Conservation (phyloP, 2,113 vertebrate genomes). For the Eidolon helvum region DNA sequence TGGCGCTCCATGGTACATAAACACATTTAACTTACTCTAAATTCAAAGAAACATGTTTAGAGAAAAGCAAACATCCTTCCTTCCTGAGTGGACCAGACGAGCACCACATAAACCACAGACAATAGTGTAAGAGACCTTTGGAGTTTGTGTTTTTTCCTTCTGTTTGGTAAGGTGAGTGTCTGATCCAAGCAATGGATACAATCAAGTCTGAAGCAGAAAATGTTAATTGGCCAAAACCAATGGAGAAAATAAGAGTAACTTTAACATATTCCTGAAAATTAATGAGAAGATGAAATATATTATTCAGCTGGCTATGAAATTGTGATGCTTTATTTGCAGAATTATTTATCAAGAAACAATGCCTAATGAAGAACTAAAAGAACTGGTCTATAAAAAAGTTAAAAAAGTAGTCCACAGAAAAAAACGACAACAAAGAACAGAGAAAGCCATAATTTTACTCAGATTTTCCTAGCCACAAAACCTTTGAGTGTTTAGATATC, state of each 20-base stretch:
- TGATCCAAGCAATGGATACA: not conserved
- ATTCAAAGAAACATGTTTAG: not conserved
- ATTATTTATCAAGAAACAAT: conserved; percentile 17
- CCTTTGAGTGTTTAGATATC: not conserved
- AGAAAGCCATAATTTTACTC: not conserved
- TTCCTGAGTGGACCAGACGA: not conserved
- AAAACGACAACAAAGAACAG: not conserved
- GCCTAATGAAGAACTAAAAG: not conserved
- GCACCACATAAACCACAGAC: not conserved
- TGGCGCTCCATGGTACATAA: not conserved
- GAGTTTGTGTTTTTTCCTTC: not conserved
- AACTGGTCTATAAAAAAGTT: not conserved
- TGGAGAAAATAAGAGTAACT: not conserved
- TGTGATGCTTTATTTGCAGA: conserved; percentile 21
- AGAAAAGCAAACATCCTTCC: not conserved
- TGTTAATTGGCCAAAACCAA: not conserved
- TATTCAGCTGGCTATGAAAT: conserved; percentile 27
- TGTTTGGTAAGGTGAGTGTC: not conserved
- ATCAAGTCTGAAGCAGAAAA: not conserved
- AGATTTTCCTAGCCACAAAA: not conserved
- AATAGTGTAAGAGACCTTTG: not conserved
- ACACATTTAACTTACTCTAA: not conserved
- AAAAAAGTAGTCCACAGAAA: not conserved
- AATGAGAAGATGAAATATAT: conserved; percentile 26
- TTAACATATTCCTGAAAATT: conserved; percentile 37